Base-by-base conservation (phyloP, 1,140 invertebrate genomes). In the Diorhabda carinulata region DNA sequence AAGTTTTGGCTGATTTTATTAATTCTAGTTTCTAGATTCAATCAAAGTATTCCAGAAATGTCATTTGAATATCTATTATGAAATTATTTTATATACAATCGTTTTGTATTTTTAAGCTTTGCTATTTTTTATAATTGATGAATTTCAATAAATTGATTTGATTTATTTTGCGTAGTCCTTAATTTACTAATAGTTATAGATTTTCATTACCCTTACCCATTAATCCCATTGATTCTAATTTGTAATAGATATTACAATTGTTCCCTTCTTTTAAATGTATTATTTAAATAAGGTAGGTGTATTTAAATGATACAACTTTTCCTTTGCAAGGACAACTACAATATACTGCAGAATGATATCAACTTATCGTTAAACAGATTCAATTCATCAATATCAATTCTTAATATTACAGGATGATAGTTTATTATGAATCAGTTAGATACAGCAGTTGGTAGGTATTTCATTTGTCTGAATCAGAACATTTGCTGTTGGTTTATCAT, bases 101-200 rank as follows among this genome's bases (percentile, higher is more conserved):
- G 6, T 8, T 52, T 52, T 52, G 47, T 52, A 52, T 52, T 52
- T 8, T 52, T 52, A 52, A 52, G 47, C 47, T 52, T 52, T 52
- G 47, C 47, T 52, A n/a, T 52, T 52, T 52, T 52, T 8, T 52
- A 52, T 52, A 52, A 52, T 52, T 8, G 6, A 6, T 52, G 47
- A 41, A 61, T 61, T 57, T 68, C 41, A 62, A 68, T 68, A 62
- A 67, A 67, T 47, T 44, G 57, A 44, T 67, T 57, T 43, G 42
- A 67, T 67, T 67, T 67, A 40, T 67, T 59, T 67, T 59, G 41
- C 41, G 65, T 67, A 67, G 57, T 67, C 65, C 40, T 66, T 67
- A 67, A 57, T 52, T 65, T 43, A 65, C 64, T 63, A 10, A 40
- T 65, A 65, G 64, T 42, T 65, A 41, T 65, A 65, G 64, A 42